phyloP scores from a whole-genome alignment of 2,797 vertebrate genomes.

The Hemitrygon akajei region DNA sequence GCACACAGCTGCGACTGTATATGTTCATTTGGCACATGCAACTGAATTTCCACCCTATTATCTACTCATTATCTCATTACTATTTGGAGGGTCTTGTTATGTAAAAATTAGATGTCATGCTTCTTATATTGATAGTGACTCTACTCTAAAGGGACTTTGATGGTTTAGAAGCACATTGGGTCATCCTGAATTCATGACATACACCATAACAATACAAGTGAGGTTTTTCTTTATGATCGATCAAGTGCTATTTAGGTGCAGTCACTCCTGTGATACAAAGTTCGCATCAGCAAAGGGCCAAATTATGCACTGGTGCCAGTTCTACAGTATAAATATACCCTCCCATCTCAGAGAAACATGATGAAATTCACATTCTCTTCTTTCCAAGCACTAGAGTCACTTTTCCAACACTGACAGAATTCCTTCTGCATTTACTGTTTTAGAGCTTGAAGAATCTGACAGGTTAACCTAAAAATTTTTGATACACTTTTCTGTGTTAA shows the following conservation, averaged over 20 bases:
- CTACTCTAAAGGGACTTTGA: neutral
- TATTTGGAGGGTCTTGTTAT: neutral
- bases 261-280: neutral
- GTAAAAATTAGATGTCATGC: too few species aligned
- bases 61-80: neutral
- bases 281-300: neutral
- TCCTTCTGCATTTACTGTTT: neutral
- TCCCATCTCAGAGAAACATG: neutral
- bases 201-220: neutral
- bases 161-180: neutral
- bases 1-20: too few species aligned
- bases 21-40: too few species aligned
- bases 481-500: neutral
- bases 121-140: too few species aligned
- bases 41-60: neutral
- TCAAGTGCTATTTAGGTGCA: neutral
- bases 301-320: neutral
- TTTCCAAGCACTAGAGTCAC: neutral
- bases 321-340: neutral
- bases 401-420: neutral
- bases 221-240: neutral
- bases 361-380: neutral
- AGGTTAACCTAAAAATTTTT: neutral
- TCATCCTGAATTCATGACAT: neutral
- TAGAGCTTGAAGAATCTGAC: neutral